Conservation (phyloP, 2,113 vertebrate species). For the Clarias batrachus region DNA sequence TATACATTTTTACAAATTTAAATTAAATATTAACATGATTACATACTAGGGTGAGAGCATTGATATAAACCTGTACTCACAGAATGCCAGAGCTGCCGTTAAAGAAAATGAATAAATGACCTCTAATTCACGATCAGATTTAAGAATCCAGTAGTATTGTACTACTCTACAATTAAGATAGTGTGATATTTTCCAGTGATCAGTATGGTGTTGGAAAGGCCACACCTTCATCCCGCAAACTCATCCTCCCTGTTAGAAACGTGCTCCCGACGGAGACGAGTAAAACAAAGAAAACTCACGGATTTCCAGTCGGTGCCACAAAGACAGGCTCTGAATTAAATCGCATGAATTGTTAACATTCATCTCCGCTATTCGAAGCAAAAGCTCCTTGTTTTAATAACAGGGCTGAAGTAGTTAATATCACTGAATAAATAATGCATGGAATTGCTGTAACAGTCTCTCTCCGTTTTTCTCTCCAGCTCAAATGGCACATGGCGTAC, state of each 20-base stretch:
- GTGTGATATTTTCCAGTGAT: neutral
- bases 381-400: conserved; percentile 60
- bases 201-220: neutral
- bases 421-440: conserved; percentile 62
- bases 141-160: neutral
- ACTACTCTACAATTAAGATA: neutral
- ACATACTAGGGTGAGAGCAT: neutral
- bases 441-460: conserved; percentile 50
- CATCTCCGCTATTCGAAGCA: conserved; percentile 54
- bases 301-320: conserved; percentile 21
- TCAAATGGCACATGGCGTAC: conserved; percentile 47
- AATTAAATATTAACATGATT: neutral
- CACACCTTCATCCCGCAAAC: conserved; percentile 1
- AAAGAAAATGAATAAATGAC: neutral
- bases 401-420: conserved; percentile 61
- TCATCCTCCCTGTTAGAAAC: neutral
- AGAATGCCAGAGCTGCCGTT: neutral
- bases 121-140: neutral
- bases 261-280: neutral
- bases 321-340: conserved; percentile 55
- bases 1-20: no score
- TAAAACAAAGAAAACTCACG: conserved; percentile 27
- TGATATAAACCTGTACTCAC: neutral
- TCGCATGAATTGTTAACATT: conserved; percentile 57
- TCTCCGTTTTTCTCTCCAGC: conserved; percentile 39